Evolutionary conservation across 2,888 invertebrate genomes (phyloP), one percentile per base, ranked within the genome.

Genomic region (Phasia obesa): DNA sequence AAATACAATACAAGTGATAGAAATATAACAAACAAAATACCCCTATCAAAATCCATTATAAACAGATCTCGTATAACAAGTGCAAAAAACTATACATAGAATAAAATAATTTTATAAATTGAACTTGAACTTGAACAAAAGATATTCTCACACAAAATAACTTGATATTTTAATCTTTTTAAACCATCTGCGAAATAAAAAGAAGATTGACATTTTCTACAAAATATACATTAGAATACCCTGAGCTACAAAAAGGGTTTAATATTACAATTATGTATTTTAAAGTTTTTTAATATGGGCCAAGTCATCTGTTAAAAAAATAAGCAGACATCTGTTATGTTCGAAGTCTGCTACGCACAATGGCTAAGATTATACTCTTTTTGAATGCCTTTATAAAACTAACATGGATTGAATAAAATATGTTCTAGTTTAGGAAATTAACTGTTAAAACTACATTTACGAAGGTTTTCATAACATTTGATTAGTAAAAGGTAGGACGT

Each of bases 91-190:
- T 27, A 27, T 27, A 27, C 38, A 5, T n/a, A 44, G 17, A 44
- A 44, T 15, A 38, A 6, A 5, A 4, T 4, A 44, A 51, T 38
- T 55, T 55, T 4, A 47, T 2, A 59, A 64, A 62, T 23, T 69
- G 60, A 69, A 44, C 44, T 53, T 76, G 59, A 31, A 60, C 67
- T 67, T 47, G n/a, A 69, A 69, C 49, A 53, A 76, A 76, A 60
- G 59, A n/a, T 27, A 23, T 4, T 17, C 9, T 35, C 2, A 59
- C 4, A 42, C 7, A 42, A 23, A 51, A 13, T 47, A 51, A 13
- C 11, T 23, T 51, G 23, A 23, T 13, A 23, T 13, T 13, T 59
- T 21, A 19, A 38, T 38, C 0, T 38, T 21, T 21, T 42, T n/a
- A 42, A 60, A 42, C 11, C 13, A 5, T 0, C 35, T 49, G 59